phyloP scores from a whole-genome alignment of 2,113 vertebrate species.

The Calidris pygmaea region DNA sequence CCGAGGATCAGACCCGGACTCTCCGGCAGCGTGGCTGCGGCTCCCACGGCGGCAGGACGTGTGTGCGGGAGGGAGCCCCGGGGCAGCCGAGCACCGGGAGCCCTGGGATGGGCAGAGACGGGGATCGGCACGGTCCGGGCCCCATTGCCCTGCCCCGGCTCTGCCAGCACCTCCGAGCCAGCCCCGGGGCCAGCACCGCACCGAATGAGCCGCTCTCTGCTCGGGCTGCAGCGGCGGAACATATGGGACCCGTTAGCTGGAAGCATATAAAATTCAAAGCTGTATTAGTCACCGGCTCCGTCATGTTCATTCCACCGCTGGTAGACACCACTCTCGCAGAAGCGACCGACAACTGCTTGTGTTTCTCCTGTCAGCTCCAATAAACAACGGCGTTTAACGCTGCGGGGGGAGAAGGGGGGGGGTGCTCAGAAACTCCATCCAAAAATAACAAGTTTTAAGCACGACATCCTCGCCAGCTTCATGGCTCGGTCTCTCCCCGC shows the following conservation, averaged over 20 bases:
- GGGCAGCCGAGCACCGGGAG: fast-evolving
- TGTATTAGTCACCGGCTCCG: conserved; percentile 16
- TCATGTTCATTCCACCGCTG: neutral
- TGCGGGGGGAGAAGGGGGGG: neutral
- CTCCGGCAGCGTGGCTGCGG: fast-evolving
- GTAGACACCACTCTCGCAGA: conserved; percentile 29
- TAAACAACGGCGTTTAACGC: neutral
- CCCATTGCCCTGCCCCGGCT: neutral
- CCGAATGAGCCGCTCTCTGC: fast-evolving
- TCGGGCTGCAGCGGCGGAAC: neutral
- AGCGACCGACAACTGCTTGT: conserved; percentile 29
- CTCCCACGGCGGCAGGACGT: fast-evolving
- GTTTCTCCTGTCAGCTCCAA: conserved; percentile 52
- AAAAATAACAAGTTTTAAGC: neutral
- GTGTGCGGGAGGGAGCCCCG: fast-evolving
- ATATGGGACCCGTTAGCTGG: conserved; percentile 21
- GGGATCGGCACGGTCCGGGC: fast-evolving
- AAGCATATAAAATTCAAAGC: conserved; percentile 21
- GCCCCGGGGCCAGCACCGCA: neutral
- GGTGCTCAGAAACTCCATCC: neutral
- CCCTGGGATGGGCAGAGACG: neutral
- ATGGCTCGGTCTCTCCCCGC: neutral
- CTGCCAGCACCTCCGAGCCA: neutral
- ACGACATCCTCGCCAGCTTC: neutral
- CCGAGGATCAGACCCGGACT: fast-evolving